phyloP scores from a whole-genome alignment of 2,888 invertebrate genomes.

The Tyria jacobaeae region DNA sequence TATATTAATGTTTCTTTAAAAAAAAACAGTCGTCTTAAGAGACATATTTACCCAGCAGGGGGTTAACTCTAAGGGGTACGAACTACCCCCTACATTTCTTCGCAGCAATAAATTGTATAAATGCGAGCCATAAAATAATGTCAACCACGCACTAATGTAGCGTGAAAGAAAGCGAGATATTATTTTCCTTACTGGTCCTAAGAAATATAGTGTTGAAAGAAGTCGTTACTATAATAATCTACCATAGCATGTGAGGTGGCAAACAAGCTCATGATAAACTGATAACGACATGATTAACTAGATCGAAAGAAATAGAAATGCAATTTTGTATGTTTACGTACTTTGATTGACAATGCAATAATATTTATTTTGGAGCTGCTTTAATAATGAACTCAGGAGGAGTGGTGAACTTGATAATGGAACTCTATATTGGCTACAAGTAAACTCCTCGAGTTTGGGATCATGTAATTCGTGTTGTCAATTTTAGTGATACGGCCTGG shows the following conservation, averaged over 20 bases:
- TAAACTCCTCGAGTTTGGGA: no score
- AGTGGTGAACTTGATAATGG: no score
- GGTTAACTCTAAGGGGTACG: conserved; percentile 39
- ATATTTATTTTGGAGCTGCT: no score
- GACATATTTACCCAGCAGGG: conserved; percentile 48
- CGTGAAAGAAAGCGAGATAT: conserved; percentile 55
- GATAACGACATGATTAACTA: no score
- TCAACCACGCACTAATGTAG: conserved; percentile 71
- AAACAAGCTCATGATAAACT: not conserved
- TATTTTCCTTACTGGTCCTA: conserved; percentile 5
- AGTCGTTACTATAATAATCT: not conserved
- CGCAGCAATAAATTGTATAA: conserved; percentile 73
- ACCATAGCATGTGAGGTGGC: not conserved
- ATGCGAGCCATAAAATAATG: conserved; percentile 76
- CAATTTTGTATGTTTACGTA: no score
- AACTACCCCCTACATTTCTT: conserved; percentile 51
- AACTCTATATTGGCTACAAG: no score
- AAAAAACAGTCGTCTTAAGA: conserved; percentile 15
- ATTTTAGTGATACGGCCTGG: no score
- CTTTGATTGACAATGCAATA: no score
- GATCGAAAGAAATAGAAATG: no score
- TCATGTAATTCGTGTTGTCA: no score
- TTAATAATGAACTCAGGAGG: no score
- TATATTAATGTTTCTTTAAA: not conserved
- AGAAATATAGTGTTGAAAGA: not conserved